Base-by-base conservation (phyloP, 2,888 invertebrate species). In the Chymomyza procnemis region DNA sequence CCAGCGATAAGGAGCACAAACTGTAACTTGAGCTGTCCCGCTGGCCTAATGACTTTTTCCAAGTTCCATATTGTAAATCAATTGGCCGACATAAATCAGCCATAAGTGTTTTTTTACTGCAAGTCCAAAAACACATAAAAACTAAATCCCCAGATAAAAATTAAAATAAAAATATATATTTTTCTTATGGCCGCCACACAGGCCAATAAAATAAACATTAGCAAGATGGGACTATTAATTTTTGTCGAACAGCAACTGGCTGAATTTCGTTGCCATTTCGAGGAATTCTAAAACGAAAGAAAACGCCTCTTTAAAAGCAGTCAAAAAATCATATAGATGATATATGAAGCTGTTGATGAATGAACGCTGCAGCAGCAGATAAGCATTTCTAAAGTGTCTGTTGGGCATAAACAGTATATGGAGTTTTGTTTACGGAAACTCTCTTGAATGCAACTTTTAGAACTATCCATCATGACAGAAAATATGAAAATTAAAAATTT, bases 1-100 rank as follows among this genome's bases (percentile, higher is more conserved):
- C 47, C 54, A n/a, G 59, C 47, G 76, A 78, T 78, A 78, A 78
- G 78, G 78, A 76, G 76, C 52, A 68, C 8, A 50, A 59, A 18
- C 3, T 18, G 8, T 16, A 58, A 73, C 55, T 60, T 64, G 50
- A 61, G 18, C 9, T 59, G 61, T 26, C 47, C n/a, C 19, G n/a
- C 41, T n/a, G 47, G 34, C 66, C 48, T 52, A 76, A 64, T 66
- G 60, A 41, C 59, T 66, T 54, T 75, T 74, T 77, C 62, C 55
- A 60, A 48, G n/a, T 62, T 54, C 57, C 65, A 30, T 70, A 69
- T 73, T 67, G 61, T 67, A 82, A 81, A 81, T 82, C 76, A 84
- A 79, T 84, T 81, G 72, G 71, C 70, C 12, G 22, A 56, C 75
- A 80, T 81, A 81, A 80, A 79, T 80, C 80, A 79, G 66, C 57